Evolutionary conservation across 2,113 vertebrate species (phyloP).

Genomic region (Ellobius talpinus): DNA sequence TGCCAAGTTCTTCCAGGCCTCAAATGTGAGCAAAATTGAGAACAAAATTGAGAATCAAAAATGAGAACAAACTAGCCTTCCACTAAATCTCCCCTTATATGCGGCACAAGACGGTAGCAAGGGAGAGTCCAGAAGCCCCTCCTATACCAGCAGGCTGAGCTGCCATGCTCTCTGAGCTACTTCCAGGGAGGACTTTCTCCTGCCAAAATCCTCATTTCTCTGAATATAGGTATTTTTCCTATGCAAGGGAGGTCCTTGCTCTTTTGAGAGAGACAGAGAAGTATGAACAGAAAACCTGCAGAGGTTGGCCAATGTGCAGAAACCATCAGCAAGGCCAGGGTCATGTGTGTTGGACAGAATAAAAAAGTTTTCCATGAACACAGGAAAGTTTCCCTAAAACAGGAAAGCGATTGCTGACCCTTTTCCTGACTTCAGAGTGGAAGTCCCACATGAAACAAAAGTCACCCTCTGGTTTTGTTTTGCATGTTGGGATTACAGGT

Average conservation of each 20-base stretch:
- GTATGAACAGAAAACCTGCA: conserved; percentile 76
- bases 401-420: conserved; percentile 15
- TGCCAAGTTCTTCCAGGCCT: conserved; percentile 3
- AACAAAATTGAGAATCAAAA: no score
- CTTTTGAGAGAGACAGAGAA: conserved; percentile 69
- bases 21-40: conserved; percentile 46
- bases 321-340: conserved; percentile 73
- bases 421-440: neutral
- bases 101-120: conserved; percentile 12
- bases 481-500: neutral
- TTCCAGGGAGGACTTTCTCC: conserved; percentile 53
- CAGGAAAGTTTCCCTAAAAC: conserved; percentile 9
- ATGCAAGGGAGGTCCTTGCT: conserved; percentile 69
- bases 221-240: conserved; percentile 68
- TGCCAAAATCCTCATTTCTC: conserved; percentile 65
- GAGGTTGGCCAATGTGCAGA: conserved; percentile 63
- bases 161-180: conserved; percentile 48
- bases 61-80: conserved; percentile 42
- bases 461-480: neutral
- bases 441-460: neutral
- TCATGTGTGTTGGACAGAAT: conserved; percentile 44
- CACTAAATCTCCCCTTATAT: neutral
- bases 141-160: conserved; percentile 38
- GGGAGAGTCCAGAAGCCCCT: conserved; percentile 55
- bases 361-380: neutral